phyloP scores from a whole-genome alignment of 2,888 invertebrate species.

The Physocephala rufipes region DNA sequence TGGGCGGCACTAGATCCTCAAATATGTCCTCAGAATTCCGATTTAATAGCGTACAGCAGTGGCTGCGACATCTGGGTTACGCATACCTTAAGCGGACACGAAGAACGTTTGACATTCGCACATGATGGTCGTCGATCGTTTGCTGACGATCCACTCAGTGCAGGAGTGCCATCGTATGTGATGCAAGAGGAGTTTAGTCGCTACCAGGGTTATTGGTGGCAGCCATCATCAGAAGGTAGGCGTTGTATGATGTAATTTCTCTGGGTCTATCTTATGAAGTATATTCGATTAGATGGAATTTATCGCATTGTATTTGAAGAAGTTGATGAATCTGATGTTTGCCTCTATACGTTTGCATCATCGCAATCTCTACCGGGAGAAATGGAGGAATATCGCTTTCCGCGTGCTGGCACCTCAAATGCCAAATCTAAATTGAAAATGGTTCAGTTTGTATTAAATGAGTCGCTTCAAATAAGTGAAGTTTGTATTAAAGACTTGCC shows the following conservation, averaged over 20 bases:
- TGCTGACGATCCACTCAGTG: constrained; percentile 85
- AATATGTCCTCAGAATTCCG: constrained; percentile 70
- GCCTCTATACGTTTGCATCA: constrained; percentile 88
- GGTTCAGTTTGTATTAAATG: constrained; percentile 77
- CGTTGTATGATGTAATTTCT: no score
- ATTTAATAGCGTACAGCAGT: constrained; percentile 89
- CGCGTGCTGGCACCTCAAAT: constrained; percentile 88
- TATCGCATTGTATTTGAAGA: constrained; percentile 88
- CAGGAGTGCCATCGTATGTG: constrained; percentile 97
- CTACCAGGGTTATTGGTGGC: constrained; percentile 99
- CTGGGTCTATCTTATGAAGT: no score
- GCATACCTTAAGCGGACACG: constrained; percentile 70
- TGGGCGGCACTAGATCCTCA: constrained; percentile 82
- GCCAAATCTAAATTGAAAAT: constrained; percentile 89
- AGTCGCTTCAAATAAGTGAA: constrained; percentile 75
- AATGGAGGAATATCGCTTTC: constrained; percentile 86
- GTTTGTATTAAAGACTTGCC: constrained; percentile 79
- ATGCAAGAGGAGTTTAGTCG: constrained; percentile 98
- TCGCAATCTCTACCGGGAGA: constrained; percentile 82
- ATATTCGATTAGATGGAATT: constrained; percentile 80
- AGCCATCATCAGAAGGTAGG: constrained; percentile 76
- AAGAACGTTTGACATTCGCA: constrained; percentile 76
- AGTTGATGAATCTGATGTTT: constrained; percentile 90
- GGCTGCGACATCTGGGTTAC: constrained; percentile 92
- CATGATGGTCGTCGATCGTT: constrained; percentile 75